Base-by-base conservation (phyloP, 2,113 vertebrate species). In the Perca flavescens region DNA sequence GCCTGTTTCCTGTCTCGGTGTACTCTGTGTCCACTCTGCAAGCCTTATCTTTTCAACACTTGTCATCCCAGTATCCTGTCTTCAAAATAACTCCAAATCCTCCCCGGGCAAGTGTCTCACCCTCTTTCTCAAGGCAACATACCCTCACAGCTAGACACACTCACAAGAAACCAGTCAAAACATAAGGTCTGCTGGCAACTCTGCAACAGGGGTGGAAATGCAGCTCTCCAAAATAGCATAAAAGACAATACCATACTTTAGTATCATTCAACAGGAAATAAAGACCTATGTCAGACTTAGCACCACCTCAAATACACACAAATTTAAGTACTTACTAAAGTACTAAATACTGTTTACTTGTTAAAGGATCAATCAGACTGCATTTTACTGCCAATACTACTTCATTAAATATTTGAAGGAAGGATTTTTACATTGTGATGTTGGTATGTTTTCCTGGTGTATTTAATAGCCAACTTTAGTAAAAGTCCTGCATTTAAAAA, bases 31-130 rank as follows among this genome's bases (percentile, higher is more conserved):
- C 66, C 75, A 21, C 79, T 74, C 79, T 5, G 19, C 70, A 53
- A 53, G 40, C 34, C 89, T 92, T 92, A 92, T 93, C 92, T 91
- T 14, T 77, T 62, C 63, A 81, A 50, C 80, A 87, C 82, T 86
- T 16, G 62, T 79, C 64, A 11, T 75, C 76, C 67, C 21, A 0
- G 86, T 90, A 91, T 92, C 92, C 92, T 91, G 88, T 91, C 89
- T 91, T 91, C 88, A 84, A 78, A 91, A 90, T 85, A 91, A 85
- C 89, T 79, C 31, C n/a, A 36, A 78, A 64, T 64, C 70, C 83
- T 89, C 64, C 79, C 77, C 2, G 57, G 62, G 34, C n/a, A 22
- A 74, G 50, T 4, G 34, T 71, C 58, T 82, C 72, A 49, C 52
- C 47, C 83, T 80, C 67, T 43, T 75, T 66, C 79, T 91, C 78